phyloP scores from a whole-genome alignment of 2,113 vertebrate genomes.

The Formicarius rufipectus region DNA sequence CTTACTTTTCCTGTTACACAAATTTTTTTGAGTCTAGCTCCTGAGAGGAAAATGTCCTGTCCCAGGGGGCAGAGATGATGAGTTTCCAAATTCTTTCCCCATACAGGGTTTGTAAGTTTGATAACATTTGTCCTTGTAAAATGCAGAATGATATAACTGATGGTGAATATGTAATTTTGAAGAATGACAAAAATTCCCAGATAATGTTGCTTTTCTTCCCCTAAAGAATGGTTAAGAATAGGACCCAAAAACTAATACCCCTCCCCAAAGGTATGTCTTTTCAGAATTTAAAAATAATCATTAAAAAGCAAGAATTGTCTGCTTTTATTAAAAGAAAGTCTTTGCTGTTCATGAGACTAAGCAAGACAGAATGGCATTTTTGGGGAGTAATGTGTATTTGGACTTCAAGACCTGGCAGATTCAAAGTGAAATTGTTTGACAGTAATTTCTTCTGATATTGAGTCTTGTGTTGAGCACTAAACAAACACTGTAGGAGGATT shows the following conservation, averaged over 20 bases:
- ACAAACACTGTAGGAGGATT: background rate
- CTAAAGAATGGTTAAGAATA: background rate
- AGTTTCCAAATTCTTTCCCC: background rate
- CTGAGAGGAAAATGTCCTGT: background rate
- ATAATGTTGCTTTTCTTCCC: background rate
- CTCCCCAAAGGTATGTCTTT: background rate
- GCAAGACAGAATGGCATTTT: background rate
- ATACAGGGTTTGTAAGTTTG: background rate
- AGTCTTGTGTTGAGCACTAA: background rate
- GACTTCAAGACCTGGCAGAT: background rate
- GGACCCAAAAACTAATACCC: fast-evolving
- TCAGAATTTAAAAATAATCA: background rate
- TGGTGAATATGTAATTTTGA: background rate
- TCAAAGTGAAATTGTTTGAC: background rate
- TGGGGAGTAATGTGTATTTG: background rate
- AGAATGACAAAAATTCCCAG: background rate
- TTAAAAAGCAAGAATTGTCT: background rate
- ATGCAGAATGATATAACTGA: background rate
- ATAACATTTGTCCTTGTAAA: background rate
- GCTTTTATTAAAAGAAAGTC: background rate
- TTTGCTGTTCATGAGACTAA: background rate
- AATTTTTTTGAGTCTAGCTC: background rate
- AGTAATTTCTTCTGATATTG: background rate
- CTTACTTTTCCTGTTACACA: background rate
- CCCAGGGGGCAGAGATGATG: background rate